phyloP scores from a whole-genome alignment of 2,888 invertebrate species.

The Candidula unifasciata region DNA sequence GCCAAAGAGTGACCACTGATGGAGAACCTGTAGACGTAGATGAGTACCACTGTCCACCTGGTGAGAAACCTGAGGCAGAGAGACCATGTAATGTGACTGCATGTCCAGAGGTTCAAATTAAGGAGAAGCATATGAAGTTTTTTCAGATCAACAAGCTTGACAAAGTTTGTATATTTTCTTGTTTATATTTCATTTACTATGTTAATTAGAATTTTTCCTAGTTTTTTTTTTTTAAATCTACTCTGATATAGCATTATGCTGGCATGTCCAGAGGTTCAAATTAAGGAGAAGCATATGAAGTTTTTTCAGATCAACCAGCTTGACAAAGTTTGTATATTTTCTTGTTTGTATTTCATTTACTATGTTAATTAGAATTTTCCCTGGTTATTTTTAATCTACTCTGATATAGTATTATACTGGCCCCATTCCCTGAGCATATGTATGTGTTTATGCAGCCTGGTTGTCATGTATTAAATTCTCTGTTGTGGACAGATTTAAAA shows the following conservation, averaged over 20 bases:
- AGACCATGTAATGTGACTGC: slow-evolving; percentile 61
- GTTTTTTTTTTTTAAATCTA: too few species aligned
- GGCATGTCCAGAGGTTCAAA: slow-evolving; percentile 61
- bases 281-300: slow-evolving; percentile 62
- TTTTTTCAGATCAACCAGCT: slow-evolving; percentile 70
- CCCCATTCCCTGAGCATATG: too few species aligned
- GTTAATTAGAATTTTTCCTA: not conserved
- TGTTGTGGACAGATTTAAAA: too few species aligned
- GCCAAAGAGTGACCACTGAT: slow-evolving; percentile 78
- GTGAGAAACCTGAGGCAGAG: slow-evolving; percentile 60
- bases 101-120: slow-evolving; percentile 65
- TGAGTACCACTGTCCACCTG: slow-evolving; percentile 60
- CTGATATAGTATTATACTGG: too few species aligned
- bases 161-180: slow-evolving; percentile 50
- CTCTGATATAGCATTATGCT: too few species aligned
- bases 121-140: slow-evolving; percentile 63
- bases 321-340: slow-evolving; percentile 53
- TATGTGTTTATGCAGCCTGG: too few species aligned
- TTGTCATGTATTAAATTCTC: too few species aligned
- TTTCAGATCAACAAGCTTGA: slow-evolving; percentile 69
- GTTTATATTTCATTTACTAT: not conserved
- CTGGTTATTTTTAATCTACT: too few species aligned
- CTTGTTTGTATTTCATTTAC: not conserved
- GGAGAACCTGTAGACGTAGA: slow-evolving; percentile 62
- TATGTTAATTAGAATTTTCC: too few species aligned